phyloP scores from a whole-genome alignment of 37 sponge, comb jelly and placozoan genomes.

The Dysidea cf. avara region DNA sequence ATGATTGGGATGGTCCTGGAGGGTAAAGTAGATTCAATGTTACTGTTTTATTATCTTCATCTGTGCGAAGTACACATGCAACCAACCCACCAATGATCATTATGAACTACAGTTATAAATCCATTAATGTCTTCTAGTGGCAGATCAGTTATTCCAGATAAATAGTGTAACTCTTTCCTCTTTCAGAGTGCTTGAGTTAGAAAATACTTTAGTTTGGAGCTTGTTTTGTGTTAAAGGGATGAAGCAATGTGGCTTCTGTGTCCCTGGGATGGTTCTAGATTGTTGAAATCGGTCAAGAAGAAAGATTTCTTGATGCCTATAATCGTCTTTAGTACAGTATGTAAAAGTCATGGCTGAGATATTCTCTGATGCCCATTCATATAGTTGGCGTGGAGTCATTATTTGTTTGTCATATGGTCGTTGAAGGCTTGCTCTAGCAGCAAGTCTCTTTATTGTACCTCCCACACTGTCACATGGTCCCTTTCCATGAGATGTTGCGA shows the following conservation, averaged over 20 bases:
- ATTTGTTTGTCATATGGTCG: constrained; percentile 46
- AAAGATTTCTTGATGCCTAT: background rate
- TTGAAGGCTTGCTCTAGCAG: constrained; percentile 57
- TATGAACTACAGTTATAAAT: background rate
- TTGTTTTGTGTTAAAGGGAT: constrained; percentile 1
- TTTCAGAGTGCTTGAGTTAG: background rate
- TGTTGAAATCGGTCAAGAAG: constrained; percentile 6
- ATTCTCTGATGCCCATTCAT: constrained; percentile 33
- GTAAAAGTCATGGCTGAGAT: constrained; percentile 9
- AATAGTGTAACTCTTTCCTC: constrained; percentile 6
- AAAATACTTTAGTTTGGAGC: background rate
- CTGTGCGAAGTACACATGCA: background rate
- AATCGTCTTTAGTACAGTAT: constrained; percentile 3
- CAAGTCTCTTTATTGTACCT: constrained; percentile 40
- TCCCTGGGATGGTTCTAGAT: constrained; percentile 14
- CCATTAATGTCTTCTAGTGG: constrained; percentile 1
- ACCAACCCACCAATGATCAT: constrained; percentile 17
- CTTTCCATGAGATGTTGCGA: constrained; percentile 65
- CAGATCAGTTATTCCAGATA: background rate
- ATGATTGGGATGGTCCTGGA: too few relatives aligned
- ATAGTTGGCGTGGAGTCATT: constrained; percentile 47
- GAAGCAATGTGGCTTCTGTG: constrained; percentile 4
- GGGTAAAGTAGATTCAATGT: background rate
- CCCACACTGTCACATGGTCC: constrained; percentile 54
- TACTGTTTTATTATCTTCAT: too few relatives aligned